Base-by-base conservation (phyloP, 2,113 vertebrate species). In the Peromyscus californicus region DNA sequence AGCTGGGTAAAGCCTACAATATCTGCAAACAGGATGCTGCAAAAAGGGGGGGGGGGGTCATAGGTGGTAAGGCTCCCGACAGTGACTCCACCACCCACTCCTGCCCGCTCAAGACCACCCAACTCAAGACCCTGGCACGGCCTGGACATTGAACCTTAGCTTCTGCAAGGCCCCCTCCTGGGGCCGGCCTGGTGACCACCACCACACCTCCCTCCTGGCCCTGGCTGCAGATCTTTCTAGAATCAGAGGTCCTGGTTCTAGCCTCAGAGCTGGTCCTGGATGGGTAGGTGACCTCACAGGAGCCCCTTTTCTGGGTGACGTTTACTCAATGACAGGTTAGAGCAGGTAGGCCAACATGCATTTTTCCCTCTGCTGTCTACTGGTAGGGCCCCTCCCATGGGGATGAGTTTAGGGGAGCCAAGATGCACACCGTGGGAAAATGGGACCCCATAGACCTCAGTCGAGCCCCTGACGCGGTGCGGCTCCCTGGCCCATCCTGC, bases 1-100 rank as follows among this genome's bases (percentile, higher is more conserved):
- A 99, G 98, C 98, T 99, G 99, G 2, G 99, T 99, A 98, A 99
- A 99, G 84, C 99, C 99, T 86, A 99, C 99, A 0, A 99, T 99
- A 98, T 99, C 99, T 0, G 99, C 99, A 82, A 99, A 99, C 57
- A 99, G 99, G 98, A 99, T 99, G 98, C 99, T 99, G 99, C 0
- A 5, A 7, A 39, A 26, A 82, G 78, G 54, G n/a, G 80, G 80
- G 57, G 10, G 39, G 1, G 7, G 85, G n/a, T n/a, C n/a, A 36
- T 0, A 2, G n/a, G 57, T 54, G 42, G 5, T 97, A 39, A 98
- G 76, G 42, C 17, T 1, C 5, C 0, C 0, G 63, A 1, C 1
- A 0, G 22, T 19, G 33, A 19, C 0, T 3, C 78, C 13, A 7
- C 63, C 0, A 0, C 79, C 93, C 3, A 33, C 36, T 7, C 39